These are phyloP conservation scores for Penaeus japonicus DNA, from an alignment of 1,140 invertebrate genomes.

Conservation along the genomic window DNA sequence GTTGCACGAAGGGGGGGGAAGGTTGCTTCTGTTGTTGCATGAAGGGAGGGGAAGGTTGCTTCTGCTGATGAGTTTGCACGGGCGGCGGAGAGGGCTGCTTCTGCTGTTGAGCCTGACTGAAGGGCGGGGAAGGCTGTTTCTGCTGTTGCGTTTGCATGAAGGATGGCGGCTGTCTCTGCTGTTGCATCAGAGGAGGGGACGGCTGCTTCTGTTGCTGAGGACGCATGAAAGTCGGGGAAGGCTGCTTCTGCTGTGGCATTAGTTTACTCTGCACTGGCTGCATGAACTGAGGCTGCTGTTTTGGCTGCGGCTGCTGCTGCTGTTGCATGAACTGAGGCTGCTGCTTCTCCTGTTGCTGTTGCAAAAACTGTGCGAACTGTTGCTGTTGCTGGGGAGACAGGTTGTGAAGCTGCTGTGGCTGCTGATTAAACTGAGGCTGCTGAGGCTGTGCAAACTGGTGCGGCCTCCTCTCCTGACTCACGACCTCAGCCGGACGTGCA, in stretches of 20 bases:
- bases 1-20: not conserved
- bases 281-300: not conserved
- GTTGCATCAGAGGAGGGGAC: not conserved
- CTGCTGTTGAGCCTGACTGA: not conserved
- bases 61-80: not conserved
- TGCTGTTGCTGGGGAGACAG: slow-evolving; percentile 31
- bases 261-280: not conserved
- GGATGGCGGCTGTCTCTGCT: not conserved
- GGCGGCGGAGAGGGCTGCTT: not conserved
- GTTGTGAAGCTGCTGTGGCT: slow-evolving; percentile 16
- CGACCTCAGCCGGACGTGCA: not conserved
- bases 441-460: not conserved
- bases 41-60: not conserved
- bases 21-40: not conserved
- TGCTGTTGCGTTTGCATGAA: not conserved
- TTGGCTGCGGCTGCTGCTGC: not conserved
- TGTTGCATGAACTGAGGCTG: not conserved
- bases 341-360: not conserved
- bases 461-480: not conserved
- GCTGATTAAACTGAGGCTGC: slow-evolving; percentile 4
- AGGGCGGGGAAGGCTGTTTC: not conserved
- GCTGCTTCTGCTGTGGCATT: not conserved
- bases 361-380: slow-evolving; percentile 37
- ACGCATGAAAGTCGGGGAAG: not conserved
- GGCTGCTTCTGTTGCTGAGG: not conserved